phyloP scores from a whole-genome alignment of 2,888 invertebrate species.

The Athetis lepigone region DNA sequence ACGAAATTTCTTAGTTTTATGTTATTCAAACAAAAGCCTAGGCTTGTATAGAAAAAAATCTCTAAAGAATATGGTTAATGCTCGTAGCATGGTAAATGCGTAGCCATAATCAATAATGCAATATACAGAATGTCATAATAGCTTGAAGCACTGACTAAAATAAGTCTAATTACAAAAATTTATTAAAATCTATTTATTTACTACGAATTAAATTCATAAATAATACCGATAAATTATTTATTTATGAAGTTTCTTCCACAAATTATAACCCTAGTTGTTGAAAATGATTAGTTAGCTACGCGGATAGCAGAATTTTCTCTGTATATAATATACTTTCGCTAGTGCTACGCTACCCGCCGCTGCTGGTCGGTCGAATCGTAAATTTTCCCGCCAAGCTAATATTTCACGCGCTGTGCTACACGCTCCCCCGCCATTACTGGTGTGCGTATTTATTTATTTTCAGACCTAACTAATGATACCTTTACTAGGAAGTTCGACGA shows the following conservation, averaged over 20 bases:
- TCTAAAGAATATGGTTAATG: background rate
- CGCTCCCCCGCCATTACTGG: slow-evolving; percentile 62
- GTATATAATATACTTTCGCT: slow-evolving; percentile 71
- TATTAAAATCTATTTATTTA: too few relatives aligned
- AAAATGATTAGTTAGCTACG: slow-evolving; percentile 47
- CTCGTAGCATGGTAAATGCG: background rate
- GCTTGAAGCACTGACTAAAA: too few relatives aligned
- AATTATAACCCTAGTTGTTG: slow-evolving; percentile 24
- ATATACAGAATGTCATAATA: too few relatives aligned
- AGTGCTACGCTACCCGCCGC: slow-evolving; percentile 55
- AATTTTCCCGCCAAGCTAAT: slow-evolving; percentile 68
- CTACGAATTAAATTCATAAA: background rate
- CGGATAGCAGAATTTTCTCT: slow-evolving; percentile 63
- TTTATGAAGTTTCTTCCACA: background rate
- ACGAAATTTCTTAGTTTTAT: background rate
- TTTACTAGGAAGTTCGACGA: slow-evolving; percentile 41
- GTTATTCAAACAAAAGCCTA: background rate
- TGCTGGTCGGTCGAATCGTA: slow-evolving; percentile 61
- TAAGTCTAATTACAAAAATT: too few relatives aligned
- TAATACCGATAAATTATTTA: background rate
- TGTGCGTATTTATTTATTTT: slow-evolving; percentile 56
- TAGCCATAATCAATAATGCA: too few relatives aligned
- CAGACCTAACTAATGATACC: slow-evolving; percentile 62
- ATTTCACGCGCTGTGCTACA: slow-evolving; percentile 60
- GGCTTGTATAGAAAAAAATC: background rate